These are phyloP conservation scores for Alethe castanea DNA, from an alignment of 2,113 vertebrate species.

Conservation along the genomic window DNA sequence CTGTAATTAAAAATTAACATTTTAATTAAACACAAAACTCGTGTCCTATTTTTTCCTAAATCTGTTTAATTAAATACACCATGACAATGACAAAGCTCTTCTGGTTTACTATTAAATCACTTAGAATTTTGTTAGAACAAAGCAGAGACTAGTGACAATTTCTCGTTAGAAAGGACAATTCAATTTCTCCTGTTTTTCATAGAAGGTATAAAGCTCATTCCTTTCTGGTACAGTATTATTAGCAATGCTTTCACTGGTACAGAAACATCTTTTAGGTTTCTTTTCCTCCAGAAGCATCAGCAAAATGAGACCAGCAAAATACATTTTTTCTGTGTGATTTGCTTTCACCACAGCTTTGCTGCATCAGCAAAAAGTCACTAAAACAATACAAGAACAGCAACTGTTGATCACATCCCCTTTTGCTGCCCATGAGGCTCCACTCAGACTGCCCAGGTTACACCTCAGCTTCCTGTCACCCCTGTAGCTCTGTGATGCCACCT, in stretches of 20 bases:
- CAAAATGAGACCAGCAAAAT: not conserved
- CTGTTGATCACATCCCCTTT: not conserved
- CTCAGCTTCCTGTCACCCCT: not conserved
- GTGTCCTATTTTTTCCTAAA: not conserved
- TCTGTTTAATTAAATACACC: not conserved
- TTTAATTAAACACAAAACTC: constrained; percentile 23
- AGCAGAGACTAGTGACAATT: not conserved
- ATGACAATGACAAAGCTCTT: not conserved
- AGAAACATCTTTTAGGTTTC: not conserved
- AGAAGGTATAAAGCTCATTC: not conserved
- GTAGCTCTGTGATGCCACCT: not conserved
- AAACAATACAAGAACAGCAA: not conserved
- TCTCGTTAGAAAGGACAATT: not conserved
- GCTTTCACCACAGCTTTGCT: not conserved
- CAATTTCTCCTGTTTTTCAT: not conserved
- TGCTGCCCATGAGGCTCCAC: not conserved
- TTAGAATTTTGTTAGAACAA: not conserved
- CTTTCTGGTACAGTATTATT: not conserved
- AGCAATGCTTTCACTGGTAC: not conserved
- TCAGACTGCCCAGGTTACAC: not conserved
- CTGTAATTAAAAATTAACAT: constrained; percentile 25
- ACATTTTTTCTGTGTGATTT: not conserved
- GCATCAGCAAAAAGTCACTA: not conserved
- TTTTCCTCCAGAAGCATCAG: not conserved
- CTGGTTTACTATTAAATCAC: not conserved